Percentiles rank a stretch among this genome's conserved stretches.
phyloP scores from a whole-genome alignment of 2,888 invertebrate genomes.

The Melangyna quadrimaculata region DNA sequence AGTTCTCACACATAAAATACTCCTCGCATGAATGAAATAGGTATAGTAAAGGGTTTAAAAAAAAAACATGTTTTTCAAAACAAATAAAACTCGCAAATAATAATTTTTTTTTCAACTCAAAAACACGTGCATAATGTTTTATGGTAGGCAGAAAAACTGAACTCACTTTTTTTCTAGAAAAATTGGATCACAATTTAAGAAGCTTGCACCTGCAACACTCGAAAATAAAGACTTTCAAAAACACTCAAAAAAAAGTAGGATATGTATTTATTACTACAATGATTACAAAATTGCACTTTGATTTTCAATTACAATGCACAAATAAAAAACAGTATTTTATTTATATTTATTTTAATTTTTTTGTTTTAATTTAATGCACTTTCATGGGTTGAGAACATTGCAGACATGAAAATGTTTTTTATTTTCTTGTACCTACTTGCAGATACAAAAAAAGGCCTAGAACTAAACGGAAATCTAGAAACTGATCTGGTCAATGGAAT shows the following conservation, averaged over 20 bases:
- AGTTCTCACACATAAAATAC: neutral
- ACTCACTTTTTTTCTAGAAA: constrained; percentile 13
- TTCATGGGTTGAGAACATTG: constrained; percentile 7
- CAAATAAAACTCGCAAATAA: neutral
- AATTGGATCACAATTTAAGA: constrained; percentile 22
- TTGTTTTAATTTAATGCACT: neutral
- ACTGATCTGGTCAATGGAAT: constrained; percentile 35
- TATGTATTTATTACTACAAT: constrained; percentile 12
- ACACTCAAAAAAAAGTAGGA: constrained; percentile 13
- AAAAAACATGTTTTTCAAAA: neutral
- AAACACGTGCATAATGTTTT: constrained; percentile 1
- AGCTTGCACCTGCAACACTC: constrained; percentile 18
- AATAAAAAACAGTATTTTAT: neutral
- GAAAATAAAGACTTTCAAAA: neutral
- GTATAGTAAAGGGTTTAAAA: neutral
- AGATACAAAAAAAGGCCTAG: neutral
- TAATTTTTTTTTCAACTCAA: neutral
- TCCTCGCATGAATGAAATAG: neutral
- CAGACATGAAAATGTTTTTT: neutral
- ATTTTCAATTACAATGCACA: neutral
- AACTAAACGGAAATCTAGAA: constrained; percentile 7
- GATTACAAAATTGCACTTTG: neutral
- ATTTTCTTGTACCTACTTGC: neutral
- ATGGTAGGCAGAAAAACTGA: neutral
- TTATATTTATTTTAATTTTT: neutral